phyloP scores from a whole-genome alignment of 2,797 vertebrate species.

The Phrynocephalus vlangalii region DNA sequence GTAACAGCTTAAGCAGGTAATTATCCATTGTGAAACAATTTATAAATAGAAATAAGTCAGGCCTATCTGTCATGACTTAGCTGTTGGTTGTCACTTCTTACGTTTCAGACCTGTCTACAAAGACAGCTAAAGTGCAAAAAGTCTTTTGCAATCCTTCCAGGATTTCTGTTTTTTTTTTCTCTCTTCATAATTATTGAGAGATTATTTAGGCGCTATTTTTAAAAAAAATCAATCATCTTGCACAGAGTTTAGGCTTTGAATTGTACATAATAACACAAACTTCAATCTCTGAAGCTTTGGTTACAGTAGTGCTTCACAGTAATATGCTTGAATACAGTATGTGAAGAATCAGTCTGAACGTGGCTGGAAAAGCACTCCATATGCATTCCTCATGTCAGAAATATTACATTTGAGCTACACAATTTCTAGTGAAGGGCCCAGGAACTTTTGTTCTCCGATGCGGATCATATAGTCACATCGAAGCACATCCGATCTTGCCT shows the following conservation, averaged over 20 bases:
- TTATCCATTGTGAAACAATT: constrained; percentile 1
- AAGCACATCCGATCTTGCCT: background rate
- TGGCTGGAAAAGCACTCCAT: background rate
- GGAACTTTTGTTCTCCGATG: background rate
- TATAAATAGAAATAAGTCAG: constrained; percentile 23
- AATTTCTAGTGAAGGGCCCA: background rate
- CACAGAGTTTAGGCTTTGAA: background rate
- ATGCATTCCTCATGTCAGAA: background rate
- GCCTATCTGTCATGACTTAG: constrained; percentile 3
- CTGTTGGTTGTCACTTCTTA: background rate
- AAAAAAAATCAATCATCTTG: fast-evolving
- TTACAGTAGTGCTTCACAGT: background rate
- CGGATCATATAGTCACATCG: background rate
- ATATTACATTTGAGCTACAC: background rate
- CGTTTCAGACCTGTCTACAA: background rate
- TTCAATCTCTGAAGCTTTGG: too few species aligned
- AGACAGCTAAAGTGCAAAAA: background rate
- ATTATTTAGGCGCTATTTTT: background rate
- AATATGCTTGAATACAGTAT: background rate
- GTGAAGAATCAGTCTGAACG: background rate
- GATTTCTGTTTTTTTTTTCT: background rate
- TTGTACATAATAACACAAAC: background rate
- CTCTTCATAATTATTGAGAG: fast-evolving
- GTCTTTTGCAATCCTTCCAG: background rate
- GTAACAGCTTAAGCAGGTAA: background rate